phyloP scores from a whole-genome alignment of 2,113 vertebrate genomes.

The Trinectes maculatus region DNA sequence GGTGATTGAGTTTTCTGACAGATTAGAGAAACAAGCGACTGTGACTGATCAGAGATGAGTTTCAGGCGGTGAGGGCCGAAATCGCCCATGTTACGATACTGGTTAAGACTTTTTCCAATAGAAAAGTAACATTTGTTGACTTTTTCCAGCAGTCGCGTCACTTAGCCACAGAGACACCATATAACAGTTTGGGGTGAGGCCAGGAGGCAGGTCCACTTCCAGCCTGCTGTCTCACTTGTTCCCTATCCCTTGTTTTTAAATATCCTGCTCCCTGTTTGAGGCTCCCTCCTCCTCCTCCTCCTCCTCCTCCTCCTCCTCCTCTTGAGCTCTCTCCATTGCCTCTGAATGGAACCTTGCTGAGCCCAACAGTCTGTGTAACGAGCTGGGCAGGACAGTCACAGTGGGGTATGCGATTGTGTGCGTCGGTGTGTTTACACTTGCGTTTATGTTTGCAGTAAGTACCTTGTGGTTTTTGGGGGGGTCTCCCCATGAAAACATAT shows the following conservation, averaged over 20 bases:
- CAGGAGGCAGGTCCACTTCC: slow-evolving; percentile 56
- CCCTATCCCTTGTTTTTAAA: slow-evolving; percentile 9
- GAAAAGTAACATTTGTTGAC: slow-evolving; percentile 2
- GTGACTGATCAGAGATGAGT: slow-evolving; percentile 38
- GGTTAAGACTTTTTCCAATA: slow-evolving; percentile 1
- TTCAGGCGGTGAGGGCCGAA: slow-evolving; percentile 8
- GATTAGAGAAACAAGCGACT: slow-evolving; percentile 35
- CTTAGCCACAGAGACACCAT: background rate
- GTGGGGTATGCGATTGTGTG: slow-evolving; percentile 73
- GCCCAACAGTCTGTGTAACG: slow-evolving; percentile 91
- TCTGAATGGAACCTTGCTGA: slow-evolving; percentile 90
- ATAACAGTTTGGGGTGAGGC: slow-evolving; percentile 31
- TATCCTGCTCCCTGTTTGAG: slow-evolving; percentile 31
- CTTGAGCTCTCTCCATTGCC: slow-evolving; percentile 51
- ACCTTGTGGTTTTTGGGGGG: slow-evolving; percentile 31
- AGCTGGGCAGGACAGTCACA: slow-evolving; percentile 88
- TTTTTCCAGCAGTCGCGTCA: slow-evolving; percentile 13
- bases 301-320: slow-evolving; percentile 4
- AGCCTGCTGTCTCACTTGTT: slow-evolving; percentile 28
- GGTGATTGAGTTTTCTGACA: slow-evolving; percentile 45
- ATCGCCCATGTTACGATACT: slow-evolving; percentile 51
- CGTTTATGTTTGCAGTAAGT: slow-evolving; percentile 43
- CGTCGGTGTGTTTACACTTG: slow-evolving; percentile 59
- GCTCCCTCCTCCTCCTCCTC: background rate
- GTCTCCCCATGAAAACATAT: slow-evolving; percentile 45